phyloP scores from a whole-genome alignment of 2,797 vertebrate species.

The Gymnothorax javanicus region DNA sequence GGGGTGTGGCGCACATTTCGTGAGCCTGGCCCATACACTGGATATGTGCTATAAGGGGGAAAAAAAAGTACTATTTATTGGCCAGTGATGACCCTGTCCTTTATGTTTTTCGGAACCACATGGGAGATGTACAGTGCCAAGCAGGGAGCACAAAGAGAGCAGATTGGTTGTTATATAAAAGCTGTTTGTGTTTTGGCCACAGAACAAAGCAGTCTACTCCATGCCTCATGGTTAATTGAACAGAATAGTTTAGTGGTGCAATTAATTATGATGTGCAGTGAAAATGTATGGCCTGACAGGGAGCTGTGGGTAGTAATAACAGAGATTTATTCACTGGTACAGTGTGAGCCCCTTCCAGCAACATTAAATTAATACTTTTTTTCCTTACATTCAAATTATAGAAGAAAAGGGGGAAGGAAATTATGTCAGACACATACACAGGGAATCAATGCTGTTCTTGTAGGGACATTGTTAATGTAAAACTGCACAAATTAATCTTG shows the following conservation, averaged over 20 bases:
- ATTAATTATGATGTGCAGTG: slow-evolving; percentile 80
- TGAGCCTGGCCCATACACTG: background rate
- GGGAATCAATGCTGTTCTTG: slow-evolving; percentile 77
- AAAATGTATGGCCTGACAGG: slow-evolving; percentile 78
- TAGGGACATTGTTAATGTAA: slow-evolving; percentile 80
- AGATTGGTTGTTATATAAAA: slow-evolving; percentile 42
- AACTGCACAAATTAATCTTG: slow-evolving; percentile 81
- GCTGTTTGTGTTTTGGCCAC: slow-evolving; percentile 46
- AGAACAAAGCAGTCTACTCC: slow-evolving; percentile 43
- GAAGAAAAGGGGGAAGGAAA: slow-evolving; percentile 75
- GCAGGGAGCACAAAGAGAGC: slow-evolving; percentile 22
- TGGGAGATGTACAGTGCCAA: slow-evolving; percentile 22
- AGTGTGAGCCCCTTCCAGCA: slow-evolving; percentile 62
- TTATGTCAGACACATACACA: slow-evolving; percentile 66
- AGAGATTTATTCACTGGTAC: slow-evolving; percentile 77
- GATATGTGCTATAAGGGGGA: background rate
- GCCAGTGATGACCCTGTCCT: background rate
- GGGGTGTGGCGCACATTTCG: too few species aligned
- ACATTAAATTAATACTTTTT: slow-evolving; percentile 76
- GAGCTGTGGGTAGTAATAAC: slow-evolving; percentile 76
- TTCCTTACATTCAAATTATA: slow-evolving; percentile 75
- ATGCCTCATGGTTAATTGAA: slow-evolving; percentile 75
- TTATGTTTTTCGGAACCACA: slow-evolving; percentile 1
- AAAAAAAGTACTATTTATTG: background rate
- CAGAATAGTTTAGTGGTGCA: slow-evolving; percentile 76